Percentiles rank a stretch among this genome's conserved stretches.
Conservation (phyloP, 2,888 invertebrate genomes). For the Andricus curvator region DNA sequence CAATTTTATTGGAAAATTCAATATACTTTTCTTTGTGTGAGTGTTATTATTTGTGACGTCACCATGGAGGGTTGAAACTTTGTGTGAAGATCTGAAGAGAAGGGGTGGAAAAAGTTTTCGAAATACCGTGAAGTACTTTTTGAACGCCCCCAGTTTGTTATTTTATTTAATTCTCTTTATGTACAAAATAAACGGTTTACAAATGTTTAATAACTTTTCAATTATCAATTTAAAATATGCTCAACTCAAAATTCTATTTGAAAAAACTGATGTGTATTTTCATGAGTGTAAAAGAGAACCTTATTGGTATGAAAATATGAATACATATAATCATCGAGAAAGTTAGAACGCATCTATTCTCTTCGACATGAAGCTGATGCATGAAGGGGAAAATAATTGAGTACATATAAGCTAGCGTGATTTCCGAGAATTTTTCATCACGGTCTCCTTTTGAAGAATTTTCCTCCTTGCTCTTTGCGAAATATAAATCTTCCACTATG, state of each 20-base stretch:
- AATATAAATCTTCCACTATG: slow-evolving; percentile 5
- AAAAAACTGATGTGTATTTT: neutral
- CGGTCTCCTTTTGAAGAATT: slow-evolving; percentile 8
- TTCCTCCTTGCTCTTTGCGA: slow-evolving; percentile 3
- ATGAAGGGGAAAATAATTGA: slow-evolving; percentile 25
- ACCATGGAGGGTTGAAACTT: too few relatives aligned
- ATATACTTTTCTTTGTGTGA: too few relatives aligned
- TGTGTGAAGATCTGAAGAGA: too few relatives aligned
- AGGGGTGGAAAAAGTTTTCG: too few relatives aligned
- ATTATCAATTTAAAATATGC: neutral
- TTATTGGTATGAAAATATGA: slow-evolving; percentile 46
- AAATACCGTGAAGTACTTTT: too few relatives aligned
- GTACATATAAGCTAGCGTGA: slow-evolving; percentile 1
- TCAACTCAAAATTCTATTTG: neutral
- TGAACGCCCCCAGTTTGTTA: too few relatives aligned
- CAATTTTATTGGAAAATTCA: too few relatives aligned
- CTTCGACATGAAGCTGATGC: slow-evolving; percentile 7
- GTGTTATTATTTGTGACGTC: too few relatives aligned
- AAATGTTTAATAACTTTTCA: neutral
- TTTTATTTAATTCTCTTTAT: too few relatives aligned
- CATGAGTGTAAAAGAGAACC: slow-evolving; percentile 1
- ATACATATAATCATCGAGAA: slow-evolving; percentile 53
- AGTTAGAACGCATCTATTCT: slow-evolving; percentile 38
- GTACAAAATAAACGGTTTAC: too few relatives aligned
- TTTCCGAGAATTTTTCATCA: slow-evolving; percentile 24